Conservation (phyloP, 2,888 invertebrate species). For the Luperina testacea region DNA sequence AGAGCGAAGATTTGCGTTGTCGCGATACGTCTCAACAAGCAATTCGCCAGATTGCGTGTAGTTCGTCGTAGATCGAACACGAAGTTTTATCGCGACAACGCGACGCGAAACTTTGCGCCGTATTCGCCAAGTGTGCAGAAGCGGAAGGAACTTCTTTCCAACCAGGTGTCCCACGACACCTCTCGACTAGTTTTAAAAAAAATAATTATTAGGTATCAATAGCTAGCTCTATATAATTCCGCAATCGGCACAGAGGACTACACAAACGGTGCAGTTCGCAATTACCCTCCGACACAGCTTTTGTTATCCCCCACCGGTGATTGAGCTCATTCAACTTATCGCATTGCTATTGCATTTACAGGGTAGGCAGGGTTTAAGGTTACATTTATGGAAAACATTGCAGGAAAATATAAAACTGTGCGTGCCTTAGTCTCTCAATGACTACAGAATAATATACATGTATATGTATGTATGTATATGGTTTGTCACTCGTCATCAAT, state of each 20-base stretch:
- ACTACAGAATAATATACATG: not conserved
- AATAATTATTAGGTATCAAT: not conserved
- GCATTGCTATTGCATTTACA: not conserved
- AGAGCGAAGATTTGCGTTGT: not conserved
- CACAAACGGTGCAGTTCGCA: slow-evolving; percentile 36
- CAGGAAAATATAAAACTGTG: not conserved
- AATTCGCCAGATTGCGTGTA: not conserved
- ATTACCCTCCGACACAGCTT: slow-evolving; percentile 49
- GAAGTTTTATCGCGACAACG: too few relatives aligned
- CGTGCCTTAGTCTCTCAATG: not conserved
- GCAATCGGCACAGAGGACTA: slow-evolving; percentile 1
- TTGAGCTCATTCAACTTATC: slow-evolving; percentile 53
- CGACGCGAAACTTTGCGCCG: not conserved
- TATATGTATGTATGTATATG: too few relatives aligned
- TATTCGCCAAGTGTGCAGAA: not conserved
- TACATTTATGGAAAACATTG: not conserved
- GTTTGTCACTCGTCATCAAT: too few relatives aligned
- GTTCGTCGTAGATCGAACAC: too few relatives aligned
- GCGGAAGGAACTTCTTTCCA: not conserved
- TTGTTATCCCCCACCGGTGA: slow-evolving; percentile 53
- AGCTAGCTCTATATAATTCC: slow-evolving; percentile 23
- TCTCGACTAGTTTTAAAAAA: not conserved
- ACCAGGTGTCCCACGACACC: not conserved
- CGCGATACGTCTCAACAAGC: not conserved
- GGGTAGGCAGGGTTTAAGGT: slow-evolving; percentile 4